These are phyloP conservation scores for Sebastes hopkinsi DNA, from an alignment of 2,797 vertebrate species.

Conservation along the genomic window DNA sequence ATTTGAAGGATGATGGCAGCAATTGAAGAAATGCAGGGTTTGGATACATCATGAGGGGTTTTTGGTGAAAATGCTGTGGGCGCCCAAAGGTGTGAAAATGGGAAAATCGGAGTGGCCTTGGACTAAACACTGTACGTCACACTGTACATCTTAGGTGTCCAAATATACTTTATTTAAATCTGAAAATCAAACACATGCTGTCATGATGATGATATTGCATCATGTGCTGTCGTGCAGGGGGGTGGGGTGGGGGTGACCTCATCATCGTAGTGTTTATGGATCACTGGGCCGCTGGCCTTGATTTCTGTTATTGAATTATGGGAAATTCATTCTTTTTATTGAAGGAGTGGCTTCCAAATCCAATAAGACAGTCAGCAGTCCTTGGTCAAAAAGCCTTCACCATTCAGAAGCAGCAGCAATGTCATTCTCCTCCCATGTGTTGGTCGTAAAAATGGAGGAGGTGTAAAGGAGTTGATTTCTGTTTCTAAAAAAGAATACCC, in stretches of 20 bases:
- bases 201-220: conserved; percentile 15
- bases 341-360: conserved; percentile 72
- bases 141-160: neutral
- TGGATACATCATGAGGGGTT: conserved; percentile 17
- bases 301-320: conserved; percentile 79
- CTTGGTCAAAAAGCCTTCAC: conserved; percentile 19
- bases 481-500: neutral
- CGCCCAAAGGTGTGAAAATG: conserved; percentile 1
- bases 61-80: neutral
- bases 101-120: neutral
- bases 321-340: conserved; percentile 76
- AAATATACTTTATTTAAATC: conserved; percentile 9
- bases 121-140: neutral
- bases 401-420: conserved; percentile 39
- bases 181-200: neutral
- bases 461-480: neutral
- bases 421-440: conserved; percentile 11
- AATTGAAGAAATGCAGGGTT: conserved; percentile 43
- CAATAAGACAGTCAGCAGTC: conserved; percentile 69
- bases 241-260: conserved; percentile 64
- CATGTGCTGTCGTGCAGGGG: conserved; percentile 18
- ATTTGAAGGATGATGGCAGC: conserved; percentile 56
- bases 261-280: conserved; percentile 81
- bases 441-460: neutral
- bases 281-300: conserved; percentile 71